Base-by-base conservation (phyloP, 2,797 vertebrate species). In the Valencia hispanica region DNA sequence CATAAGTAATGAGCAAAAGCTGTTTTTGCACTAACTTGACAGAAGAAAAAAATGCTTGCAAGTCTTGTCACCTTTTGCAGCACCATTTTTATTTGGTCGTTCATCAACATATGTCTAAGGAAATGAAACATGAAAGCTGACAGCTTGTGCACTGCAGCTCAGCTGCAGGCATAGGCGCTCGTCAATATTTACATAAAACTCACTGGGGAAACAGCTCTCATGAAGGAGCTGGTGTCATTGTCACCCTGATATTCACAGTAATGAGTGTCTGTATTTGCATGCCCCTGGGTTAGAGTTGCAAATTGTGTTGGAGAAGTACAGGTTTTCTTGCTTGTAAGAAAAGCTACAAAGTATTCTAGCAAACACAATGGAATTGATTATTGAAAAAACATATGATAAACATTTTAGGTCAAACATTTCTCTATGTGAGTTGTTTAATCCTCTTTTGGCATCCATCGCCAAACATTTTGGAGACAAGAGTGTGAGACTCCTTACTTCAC, bases 171-270 rank as follows among this genome's bases (percentile, higher is more conserved):
- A 53, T 25, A 59, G 48, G 27, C 84, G 18, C 80, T 72, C 68
- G 48, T 84, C 86, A 91, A 87, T 91, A 92, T 92, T 91, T 91
- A 91, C 88, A 91, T 87, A 88, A 73, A 79, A 20, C 77, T 81
- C 87, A 79, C 76, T 5, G 3, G 86, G 84, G 86, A 85, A 77
- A 80, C 78, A 74, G 81, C 79, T 22, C 50, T 36, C 57, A 18
- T 11, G 39, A 36, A 45, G 68, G 70, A 78, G 75, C 1, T 27
- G 68, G 83, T 27, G 82, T 71, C 86, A 65, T 20, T 39, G 25
- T 72, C 86, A 82, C 85, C 74, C 83, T 74, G 78, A 68, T 50
- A 53, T 32, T 79, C 85, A 43, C 80, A 43, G 22, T 65, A 39
- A 22, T 53, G 63, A 30, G 74, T 61, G 66, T 70, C 66, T 57